These are phyloP conservation scores for Leptopilina syphax DNA, from an alignment of 2,888 invertebrate genomes.

Conservation along the genomic window DNA sequence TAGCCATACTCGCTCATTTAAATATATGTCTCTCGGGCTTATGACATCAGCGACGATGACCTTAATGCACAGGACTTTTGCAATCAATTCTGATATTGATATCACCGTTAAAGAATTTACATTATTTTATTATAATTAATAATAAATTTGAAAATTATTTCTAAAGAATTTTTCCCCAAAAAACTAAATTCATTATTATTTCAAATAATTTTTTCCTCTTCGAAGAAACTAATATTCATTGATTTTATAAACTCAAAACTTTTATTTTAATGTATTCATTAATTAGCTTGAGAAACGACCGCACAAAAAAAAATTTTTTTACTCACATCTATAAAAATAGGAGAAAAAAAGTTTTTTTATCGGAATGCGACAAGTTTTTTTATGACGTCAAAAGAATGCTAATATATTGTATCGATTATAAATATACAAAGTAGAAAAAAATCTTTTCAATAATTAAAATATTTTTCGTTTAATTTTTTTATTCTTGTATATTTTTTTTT, in stretches of 20 bases:
- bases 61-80: conserved; percentile 25
- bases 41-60: conserved; percentile 17
- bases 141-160: neutral
- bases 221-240: too few relatives aligned
- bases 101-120: conserved; percentile 9
- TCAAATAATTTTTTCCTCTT: too few relatives aligned
- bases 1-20: conserved; percentile 7
- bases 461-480: too few relatives aligned
- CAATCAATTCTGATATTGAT: conserved; percentile 13
- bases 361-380: conserved; percentile 13
- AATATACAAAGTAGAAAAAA: too few relatives aligned
- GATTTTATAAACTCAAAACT: too few relatives aligned
- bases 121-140: neutral
- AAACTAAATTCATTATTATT: too few relatives aligned
- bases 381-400: neutral
- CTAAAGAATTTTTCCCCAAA: too few relatives aligned
- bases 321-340: neutral
- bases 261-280: neutral
- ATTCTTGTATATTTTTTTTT: too few relatives aligned
- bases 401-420: neutral
- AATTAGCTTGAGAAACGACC: neutral
- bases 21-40: neutral
- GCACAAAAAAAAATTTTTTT: neutral
- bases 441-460: too few relatives aligned
- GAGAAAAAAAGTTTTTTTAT: neutral